Evolutionary conservation across 2,113 vertebrate species (phyloP).

Genomic region (Hippoglossus stenolepis): DNA sequence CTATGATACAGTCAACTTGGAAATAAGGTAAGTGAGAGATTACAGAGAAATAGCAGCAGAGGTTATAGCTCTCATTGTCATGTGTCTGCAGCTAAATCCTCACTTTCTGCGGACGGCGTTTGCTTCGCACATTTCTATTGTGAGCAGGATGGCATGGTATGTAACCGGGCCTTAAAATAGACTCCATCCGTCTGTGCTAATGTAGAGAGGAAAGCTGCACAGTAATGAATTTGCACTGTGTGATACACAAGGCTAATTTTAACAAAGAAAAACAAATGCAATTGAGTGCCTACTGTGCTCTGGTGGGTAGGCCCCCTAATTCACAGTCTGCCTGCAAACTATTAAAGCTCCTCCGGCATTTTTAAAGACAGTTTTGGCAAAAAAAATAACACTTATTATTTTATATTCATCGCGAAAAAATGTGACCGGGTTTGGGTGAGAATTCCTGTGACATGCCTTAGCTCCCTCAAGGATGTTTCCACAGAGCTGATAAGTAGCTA

Average conservation of each 20-base stretch:
- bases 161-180: constrained; percentile 67
- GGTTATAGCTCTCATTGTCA: constrained; percentile 13
- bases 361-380: neutral
- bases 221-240: constrained; percentile 68
- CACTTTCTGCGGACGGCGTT: constrained; percentile 14
- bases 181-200: constrained; percentile 50
- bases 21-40: constrained; percentile 74
- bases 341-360: constrained; percentile 8
- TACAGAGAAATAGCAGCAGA: constrained; percentile 12
- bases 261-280: constrained; percentile 71
- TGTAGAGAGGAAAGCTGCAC: constrained; percentile 51
- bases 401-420: too few species aligned
- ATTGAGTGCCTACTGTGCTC: constrained; percentile 56
- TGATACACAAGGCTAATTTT: constrained; percentile 70
- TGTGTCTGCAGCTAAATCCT: constrained; percentile 15
- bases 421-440: neutral
- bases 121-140: constrained; percentile 34
- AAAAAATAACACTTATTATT: too few species aligned
- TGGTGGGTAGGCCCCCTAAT: constrained; percentile 24
- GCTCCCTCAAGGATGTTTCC: constrained; percentile 45
- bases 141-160: constrained; percentile 41
- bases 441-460: constrained; percentile 22
- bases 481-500: constrained; percentile 57
- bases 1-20: constrained; percentile 73
- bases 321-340: constrained; percentile 19